These are phyloP conservation scores for Neotragus moschatus DNA, from an alignment of 2,113 vertebrate genomes.

Conservation along the genomic window DNA sequence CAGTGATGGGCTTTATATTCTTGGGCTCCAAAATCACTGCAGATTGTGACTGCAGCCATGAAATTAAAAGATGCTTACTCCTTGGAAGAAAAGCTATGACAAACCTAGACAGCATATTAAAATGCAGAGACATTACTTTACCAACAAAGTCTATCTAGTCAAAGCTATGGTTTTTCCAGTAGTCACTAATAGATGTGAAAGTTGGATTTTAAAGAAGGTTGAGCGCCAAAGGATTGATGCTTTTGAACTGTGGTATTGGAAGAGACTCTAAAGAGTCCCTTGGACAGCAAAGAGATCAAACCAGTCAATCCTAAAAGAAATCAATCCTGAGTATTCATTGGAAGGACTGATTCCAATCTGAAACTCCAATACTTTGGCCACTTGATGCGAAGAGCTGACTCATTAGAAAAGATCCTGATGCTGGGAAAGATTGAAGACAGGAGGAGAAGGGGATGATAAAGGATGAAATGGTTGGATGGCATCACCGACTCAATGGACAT, in stretches of 20 bases:
- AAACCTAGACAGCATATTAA: not conserved
- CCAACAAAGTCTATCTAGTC: not conserved
- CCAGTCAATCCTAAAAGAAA: not conserved
- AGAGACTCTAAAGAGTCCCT: not conserved
- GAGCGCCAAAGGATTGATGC: not conserved
- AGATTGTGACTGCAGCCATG: not conserved
- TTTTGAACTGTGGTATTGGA: not conserved
- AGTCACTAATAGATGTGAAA: not conserved
- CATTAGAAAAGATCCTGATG: not conserved
- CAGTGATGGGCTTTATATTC: not conserved
- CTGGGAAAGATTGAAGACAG: not conserved
- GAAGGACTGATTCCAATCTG: not conserved
- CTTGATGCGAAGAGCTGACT: not conserved
- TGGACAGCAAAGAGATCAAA: not conserved
- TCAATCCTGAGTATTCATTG: not conserved
- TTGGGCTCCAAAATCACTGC: not conserved
- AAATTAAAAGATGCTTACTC: not conserved
- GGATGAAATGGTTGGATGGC: not conserved
- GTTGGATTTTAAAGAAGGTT: not conserved
- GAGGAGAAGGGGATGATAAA: rapidly evolving
- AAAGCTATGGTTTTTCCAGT: not conserved
- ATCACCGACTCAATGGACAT: not conserved
- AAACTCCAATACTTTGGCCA: not conserved
- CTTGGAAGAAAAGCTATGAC: not conserved
- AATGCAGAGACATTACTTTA: not conserved